These are phyloP conservation scores for Drosophila sucinea DNA, from an alignment of 1,140 invertebrate species.

Conservation along the genomic window DNA sequence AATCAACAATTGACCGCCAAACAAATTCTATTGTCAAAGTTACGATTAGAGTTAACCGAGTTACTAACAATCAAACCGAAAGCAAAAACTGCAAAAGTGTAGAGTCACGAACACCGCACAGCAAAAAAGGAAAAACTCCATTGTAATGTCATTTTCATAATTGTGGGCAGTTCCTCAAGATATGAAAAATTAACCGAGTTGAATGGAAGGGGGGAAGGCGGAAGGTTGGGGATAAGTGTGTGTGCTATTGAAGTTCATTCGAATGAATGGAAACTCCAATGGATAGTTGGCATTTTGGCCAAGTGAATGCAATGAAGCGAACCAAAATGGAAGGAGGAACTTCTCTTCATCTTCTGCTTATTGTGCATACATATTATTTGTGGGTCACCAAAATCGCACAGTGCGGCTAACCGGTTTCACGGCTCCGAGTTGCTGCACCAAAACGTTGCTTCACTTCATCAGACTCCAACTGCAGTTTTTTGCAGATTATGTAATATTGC, in stretches of 20 bases:
- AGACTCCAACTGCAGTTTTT: slow-evolving; percentile 22
- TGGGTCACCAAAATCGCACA: slow-evolving; percentile 50
- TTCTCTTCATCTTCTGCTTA: slow-evolving; percentile 29
- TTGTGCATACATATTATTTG: slow-evolving; percentile 24
- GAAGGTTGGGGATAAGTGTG: neutral
- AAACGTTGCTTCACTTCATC: neutral
- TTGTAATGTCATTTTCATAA: slow-evolving; percentile 34
- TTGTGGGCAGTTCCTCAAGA: slow-evolving; percentile 37
- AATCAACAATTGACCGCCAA: slow-evolving; percentile 18
- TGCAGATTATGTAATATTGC: slow-evolving; percentile 47
- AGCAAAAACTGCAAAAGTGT: slow-evolving; percentile 29
- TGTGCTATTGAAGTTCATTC: slow-evolving; percentile 40
- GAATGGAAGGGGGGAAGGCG: neutral
- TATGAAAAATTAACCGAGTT: neutral
- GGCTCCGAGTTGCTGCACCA: slow-evolving; percentile 23
- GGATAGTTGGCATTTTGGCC: slow-evolving; percentile 7
- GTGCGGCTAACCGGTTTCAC: slow-evolving; percentile 59
- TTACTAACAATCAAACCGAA: neutral
- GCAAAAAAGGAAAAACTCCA: slow-evolving; percentile 7
- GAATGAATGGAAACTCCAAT: slow-evolving; percentile 31
- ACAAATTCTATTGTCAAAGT: slow-evolving; percentile 9
- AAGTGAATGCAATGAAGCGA: slow-evolving; percentile 58
- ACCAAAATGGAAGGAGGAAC: slow-evolving; percentile 10
- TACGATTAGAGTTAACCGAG: neutral
- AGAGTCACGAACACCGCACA: slow-evolving; percentile 3